These are phyloP conservation scores for Caradrina clavipalpis DNA, from an alignment of 2,888 invertebrate species.

Conservation along the genomic window DNA sequence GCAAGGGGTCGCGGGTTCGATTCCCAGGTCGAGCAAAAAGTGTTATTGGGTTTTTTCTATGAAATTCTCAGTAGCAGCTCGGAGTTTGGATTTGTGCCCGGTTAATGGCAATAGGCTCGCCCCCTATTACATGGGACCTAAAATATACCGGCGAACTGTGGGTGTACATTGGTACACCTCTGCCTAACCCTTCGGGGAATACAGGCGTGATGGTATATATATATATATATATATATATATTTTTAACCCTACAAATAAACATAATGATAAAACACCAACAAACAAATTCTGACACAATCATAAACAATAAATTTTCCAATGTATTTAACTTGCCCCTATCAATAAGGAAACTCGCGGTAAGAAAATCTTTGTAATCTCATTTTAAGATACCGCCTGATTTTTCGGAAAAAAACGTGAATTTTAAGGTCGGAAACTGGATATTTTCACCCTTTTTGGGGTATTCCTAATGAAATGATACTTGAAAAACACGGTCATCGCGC, in stretches of 20 bases:
- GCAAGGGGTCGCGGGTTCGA: no score
- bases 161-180: no score
- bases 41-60: no score
- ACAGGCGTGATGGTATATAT: no score
- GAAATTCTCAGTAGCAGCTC: no score
- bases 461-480: slow-evolving; percentile 25
- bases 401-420: slow-evolving; percentile 6
- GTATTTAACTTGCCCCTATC: slow-evolving; percentile 2
- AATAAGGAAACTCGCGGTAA: slow-evolving; percentile 26
- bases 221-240: no score
- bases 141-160: no score
- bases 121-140: no score
- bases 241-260: background rate
- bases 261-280: slow-evolving; percentile 2
- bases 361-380: slow-evolving; percentile 26
- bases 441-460: slow-evolving; percentile 23
- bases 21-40: no score
- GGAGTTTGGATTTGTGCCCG: no score
- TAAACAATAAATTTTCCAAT: slow-evolving; percentile 23
- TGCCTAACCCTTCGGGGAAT: no score
- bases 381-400: slow-evolving; percentile 18
- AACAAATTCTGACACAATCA: slow-evolving; percentile 7
- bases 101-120: no score
- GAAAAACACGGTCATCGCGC: slow-evolving; percentile 28
- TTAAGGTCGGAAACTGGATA: slow-evolving; percentile 4